Evolutionary conservation across 2,888 invertebrate species (phyloP).

Genomic region (Melolontha melolontha): DNA sequence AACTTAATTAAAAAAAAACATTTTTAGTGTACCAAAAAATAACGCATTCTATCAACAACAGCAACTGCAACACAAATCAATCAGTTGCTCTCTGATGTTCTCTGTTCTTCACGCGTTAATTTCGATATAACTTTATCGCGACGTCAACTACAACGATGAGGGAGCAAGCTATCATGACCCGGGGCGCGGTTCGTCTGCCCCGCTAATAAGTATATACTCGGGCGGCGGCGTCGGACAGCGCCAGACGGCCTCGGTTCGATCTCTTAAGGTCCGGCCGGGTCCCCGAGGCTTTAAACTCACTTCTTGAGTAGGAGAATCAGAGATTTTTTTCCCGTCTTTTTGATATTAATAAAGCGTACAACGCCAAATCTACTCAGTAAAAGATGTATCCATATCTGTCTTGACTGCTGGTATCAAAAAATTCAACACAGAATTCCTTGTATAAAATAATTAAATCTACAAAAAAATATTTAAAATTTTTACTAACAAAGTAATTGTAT

Average conservation of each 20-base stretch:
- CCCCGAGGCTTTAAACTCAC: slow-evolving; percentile 42
- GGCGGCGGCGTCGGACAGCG: slow-evolving; percentile 44
- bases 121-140: slow-evolving; percentile 51
- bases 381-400: too few species aligned
- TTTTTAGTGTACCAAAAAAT: too few species aligned
- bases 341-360: slow-evolving; percentile 45
- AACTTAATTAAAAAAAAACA: too few species aligned
- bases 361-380: slow-evolving; percentile 10
- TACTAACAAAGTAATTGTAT: too few species aligned
- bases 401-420: too few species aligned
- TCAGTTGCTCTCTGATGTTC: slow-evolving; percentile 20
- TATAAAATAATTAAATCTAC: too few species aligned
- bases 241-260: slow-evolving; percentile 49
- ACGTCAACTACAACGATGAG: slow-evolving; percentile 48
- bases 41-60: too few species aligned
- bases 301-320: slow-evolving; percentile 46
- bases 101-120: slow-evolving; percentile 35
- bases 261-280: slow-evolving; percentile 37
- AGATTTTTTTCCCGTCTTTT: slow-evolving; percentile 43
- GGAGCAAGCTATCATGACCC: slow-evolving; percentile 51
- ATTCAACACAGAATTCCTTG: too few species aligned
- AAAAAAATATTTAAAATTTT: too few species aligned
- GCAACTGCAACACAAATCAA: slow-evolving; percentile 36
- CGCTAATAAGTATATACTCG: slow-evolving; percentile 52
- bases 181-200: slow-evolving; percentile 55